phyloP scores from a whole-genome alignment of 2,888 invertebrate species.

The Tanytarsus gracilentus region DNA sequence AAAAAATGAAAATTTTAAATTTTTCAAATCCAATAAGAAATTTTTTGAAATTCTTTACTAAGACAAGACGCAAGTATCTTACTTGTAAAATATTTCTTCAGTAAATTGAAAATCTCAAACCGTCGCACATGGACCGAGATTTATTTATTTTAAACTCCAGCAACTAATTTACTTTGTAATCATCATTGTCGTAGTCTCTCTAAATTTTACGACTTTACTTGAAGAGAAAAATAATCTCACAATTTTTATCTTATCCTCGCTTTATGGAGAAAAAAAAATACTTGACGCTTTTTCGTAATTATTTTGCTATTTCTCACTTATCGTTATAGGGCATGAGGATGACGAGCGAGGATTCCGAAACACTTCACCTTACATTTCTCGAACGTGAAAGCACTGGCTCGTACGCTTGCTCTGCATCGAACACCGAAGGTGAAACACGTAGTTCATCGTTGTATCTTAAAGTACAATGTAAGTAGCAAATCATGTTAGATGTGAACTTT shows the following conservation, averaged over 20 bases:
- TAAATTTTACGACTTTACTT: too few species aligned
- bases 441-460: slow-evolving; percentile 64
- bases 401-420: slow-evolving; percentile 72
- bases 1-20: too few species aligned
- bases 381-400: slow-evolving; percentile 63
- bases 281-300: neutral
- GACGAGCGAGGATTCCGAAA: slow-evolving; percentile 45
- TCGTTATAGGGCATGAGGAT: slow-evolving; percentile 43
- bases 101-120: too few species aligned
- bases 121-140: too few species aligned
- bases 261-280: neutral
- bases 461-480: slow-evolving; percentile 64
- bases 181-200: too few species aligned
- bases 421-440: slow-evolving; percentile 69
- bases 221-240: too few species aligned
- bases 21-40: too few species aligned
- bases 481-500: slow-evolving; percentile 1
- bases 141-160: too few species aligned
- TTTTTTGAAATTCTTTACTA: too few species aligned
- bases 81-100: too few species aligned
- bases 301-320: neutral
- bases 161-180: too few species aligned
- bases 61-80: too few species aligned
- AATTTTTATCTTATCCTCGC: neutral
- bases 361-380: slow-evolving; percentile 58